Evolutionary conservation across 2,888 invertebrate genomes (phyloP), one percentile per base, ranked within the genome.

Genomic region (Noctua pronuba): DNA sequence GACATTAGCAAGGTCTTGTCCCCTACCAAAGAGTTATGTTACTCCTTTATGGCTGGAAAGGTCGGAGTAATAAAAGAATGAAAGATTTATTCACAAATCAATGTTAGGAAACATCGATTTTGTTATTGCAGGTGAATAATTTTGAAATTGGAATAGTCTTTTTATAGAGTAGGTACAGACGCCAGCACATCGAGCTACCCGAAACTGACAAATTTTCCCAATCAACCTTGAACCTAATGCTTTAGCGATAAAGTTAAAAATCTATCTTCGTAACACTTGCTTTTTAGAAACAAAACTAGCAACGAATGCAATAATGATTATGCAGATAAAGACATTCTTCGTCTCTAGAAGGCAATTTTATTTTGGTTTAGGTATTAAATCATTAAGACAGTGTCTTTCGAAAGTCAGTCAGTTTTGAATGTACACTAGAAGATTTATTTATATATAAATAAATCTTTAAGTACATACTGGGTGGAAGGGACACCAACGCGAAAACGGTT

Each of bases 1-100:
- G 95, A 95, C 95, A 94, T 95, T 94, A 94, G 93, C 93, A 92
- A 93, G 93, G 93, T 91, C 93, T 92, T 92, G 92, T 92, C 91
- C 92, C 91, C 82, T 88, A 67, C 77, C 89, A 80, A 76, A 83
- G 90, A 90, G 72, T 66, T 86, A 84, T 65, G 41, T 65, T 38
- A 16, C 72, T 75, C 38, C 28, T 72, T 73, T 82, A 11, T 67
- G 7, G 10, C 88, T 88, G 69, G 87, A 88, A 83, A 44, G 73
- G 88, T 49, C 77, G 10, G 10, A 38, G 7, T 74, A 68, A 55
- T 35, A 66, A 69, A 60, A 67, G 0, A 28, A 35, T 41, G n/a
- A 64, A 64, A 64, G 2, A 64, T 60, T 4, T 35, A 31, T 64
- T 64, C 38, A 24, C 38, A 64, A 64, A 38, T 64, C 38, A 64